Conservation (phyloP, 2,888 invertebrate species). For the Diadegma fenestrale region DNA sequence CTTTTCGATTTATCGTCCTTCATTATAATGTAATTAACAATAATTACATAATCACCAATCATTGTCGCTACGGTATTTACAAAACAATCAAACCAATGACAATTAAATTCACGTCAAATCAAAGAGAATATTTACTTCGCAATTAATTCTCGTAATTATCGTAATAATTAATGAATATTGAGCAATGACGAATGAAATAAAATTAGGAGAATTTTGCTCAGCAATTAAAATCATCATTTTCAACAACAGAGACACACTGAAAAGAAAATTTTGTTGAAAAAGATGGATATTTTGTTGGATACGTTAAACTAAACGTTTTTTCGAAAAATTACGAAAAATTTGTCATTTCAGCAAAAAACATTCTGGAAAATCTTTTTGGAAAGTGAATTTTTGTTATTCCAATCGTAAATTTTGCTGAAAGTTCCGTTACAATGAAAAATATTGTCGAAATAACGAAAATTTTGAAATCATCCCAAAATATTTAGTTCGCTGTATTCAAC, state of each 20-base stretch:
- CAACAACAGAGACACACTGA: not conserved
- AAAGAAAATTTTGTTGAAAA: too few species aligned
- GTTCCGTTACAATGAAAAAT: too few species aligned
- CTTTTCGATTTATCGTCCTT: not conserved
- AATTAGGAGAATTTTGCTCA: not conserved
- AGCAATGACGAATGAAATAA: not conserved
- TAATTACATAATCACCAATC: not conserved
- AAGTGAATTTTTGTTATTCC: too few species aligned
- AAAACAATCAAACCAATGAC: not conserved
- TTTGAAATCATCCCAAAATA: too few species aligned
- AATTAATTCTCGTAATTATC: not conserved
- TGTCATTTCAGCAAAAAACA: too few species aligned
- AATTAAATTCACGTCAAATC: not conserved
- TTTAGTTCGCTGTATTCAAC: too few species aligned
- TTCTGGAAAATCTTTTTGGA: too few species aligned
- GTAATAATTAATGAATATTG: not conserved
- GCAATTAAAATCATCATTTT: not conserved
- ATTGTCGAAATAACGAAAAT: too few species aligned
- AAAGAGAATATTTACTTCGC: not conserved
- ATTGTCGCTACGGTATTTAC: not conserved
- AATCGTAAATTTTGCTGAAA: too few species aligned
- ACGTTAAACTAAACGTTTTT: too few species aligned
- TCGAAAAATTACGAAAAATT: too few species aligned
- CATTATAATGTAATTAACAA: conserved; percentile 6
- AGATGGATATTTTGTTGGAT: too few species aligned